These are phyloP conservation scores for Metopia argyrocephala DNA, from an alignment of 2,888 invertebrate species.

Conservation along the genomic window DNA sequence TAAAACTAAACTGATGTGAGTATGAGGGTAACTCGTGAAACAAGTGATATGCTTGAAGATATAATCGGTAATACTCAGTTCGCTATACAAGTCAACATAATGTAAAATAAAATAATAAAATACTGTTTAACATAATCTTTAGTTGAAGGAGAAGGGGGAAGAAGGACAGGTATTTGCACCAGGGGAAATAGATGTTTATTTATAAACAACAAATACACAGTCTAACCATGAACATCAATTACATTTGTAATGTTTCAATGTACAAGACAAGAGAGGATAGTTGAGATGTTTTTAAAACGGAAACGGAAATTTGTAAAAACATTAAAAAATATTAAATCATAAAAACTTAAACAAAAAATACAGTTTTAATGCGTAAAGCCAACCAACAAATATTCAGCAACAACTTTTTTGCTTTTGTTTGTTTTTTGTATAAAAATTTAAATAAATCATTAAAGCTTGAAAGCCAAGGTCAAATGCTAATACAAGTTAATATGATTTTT, in stretches of 20 bases:
- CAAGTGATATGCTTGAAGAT: background rate
- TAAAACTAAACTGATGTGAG: slow-evolving; percentile 10
- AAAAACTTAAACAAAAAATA: slow-evolving; percentile 29
- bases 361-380: slow-evolving; percentile 37
- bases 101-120: background rate
- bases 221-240: background rate
- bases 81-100: background rate
- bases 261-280: too few species aligned
- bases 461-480: slow-evolving; percentile 56
- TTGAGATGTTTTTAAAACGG: too few species aligned
- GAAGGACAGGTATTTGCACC: background rate
- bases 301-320: slow-evolving; percentile 62
- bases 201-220: background rate
- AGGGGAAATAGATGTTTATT: background rate
- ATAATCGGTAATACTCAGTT: background rate
- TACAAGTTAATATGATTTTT: background rate
- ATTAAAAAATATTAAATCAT: slow-evolving; percentile 32
- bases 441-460: slow-evolving; percentile 60
- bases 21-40: background rate
- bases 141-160: background rate
- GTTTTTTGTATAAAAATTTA: slow-evolving; percentile 22
- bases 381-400: background rate
- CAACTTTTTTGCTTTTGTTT: background rate
- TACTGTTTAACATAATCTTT: background rate
- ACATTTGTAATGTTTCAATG: too few species aligned